These are phyloP conservation scores for Pelusios castaneus DNA, from an alignment of 2,113 vertebrate genomes.

Conservation along the genomic window DNA sequence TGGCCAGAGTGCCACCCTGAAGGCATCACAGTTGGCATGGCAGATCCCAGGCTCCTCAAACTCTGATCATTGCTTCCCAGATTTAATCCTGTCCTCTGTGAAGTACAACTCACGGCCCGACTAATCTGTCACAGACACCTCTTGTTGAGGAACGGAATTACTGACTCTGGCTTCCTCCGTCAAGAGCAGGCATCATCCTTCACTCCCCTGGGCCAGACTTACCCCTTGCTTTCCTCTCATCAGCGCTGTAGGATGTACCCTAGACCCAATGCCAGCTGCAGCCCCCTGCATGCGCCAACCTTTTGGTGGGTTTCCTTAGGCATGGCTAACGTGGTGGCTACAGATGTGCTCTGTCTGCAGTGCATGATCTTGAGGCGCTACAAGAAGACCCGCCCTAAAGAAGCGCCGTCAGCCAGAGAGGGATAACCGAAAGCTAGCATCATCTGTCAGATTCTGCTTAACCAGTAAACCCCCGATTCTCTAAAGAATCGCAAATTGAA, in stretches of 20 bases:
- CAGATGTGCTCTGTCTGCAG: background rate
- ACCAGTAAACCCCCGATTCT: too few species aligned
- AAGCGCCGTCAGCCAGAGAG: too few species aligned
- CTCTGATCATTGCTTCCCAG: background rate
- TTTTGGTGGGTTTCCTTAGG: too few species aligned
- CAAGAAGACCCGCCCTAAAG: background rate
- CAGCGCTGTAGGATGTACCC: too few species aligned
- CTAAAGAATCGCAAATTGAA: too few species aligned
- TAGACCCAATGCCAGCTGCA: too few species aligned
- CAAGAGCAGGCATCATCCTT: background rate
- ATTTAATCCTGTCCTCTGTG: background rate
- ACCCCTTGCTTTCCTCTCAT: too few species aligned
- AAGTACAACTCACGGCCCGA: fast-evolving
- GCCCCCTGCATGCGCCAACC: too few species aligned
- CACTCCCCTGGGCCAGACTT: background rate
- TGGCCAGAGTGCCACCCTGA: fast-evolving
- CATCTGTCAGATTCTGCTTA: too few species aligned
- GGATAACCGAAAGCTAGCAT: too few species aligned
- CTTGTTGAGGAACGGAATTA: background rate
- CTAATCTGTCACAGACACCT: background rate
- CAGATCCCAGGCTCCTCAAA: background rate
- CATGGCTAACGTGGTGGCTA: too few species aligned
- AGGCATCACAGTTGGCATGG: background rate
- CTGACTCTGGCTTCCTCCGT: background rate
- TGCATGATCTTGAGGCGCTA: background rate